Base-by-base conservation (phyloP, 2,797 vertebrate genomes). In the Sebastes hubbsi region DNA sequence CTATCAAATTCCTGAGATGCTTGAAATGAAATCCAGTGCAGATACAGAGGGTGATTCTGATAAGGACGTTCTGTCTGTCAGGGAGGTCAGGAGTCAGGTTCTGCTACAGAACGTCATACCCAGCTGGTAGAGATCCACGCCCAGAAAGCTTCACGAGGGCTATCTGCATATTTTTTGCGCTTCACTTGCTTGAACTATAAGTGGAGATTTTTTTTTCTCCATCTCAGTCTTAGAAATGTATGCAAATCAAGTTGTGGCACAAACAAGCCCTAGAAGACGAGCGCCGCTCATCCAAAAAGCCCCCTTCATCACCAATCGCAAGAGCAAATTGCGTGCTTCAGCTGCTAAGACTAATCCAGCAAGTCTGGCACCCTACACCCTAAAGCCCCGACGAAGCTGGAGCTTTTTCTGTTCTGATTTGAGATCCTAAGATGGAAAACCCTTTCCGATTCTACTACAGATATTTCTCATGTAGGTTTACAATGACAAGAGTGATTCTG, bases 341-440 rank as follows among this genome's bases (percentile, higher is more conserved):
- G 90, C 91, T 89, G 89, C 84, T 93, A 86, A 89, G 80, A 89
- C 88, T 90, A 92, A 94, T 92, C 90, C 91, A 86, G 81, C 83
- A n/a, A 82, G 85, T 85, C 87, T 89, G 90, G 90, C 87, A 81
- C 77, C 84, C 73, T 30, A 72, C 85, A 75, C 75, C 81, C 72
- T 54, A 86, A 90, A 90, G 72, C 78, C 80, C 52, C 74, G 0
- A 72, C 32, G 49, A 66, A 74, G 81, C 77, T 55, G 64, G 18
- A 78, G 84, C 82, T 71, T 82, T 83, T 74, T 69, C 81, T 87
- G 63, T 87, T 86, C 90, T 75, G 80, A 85, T 86, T 82, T 75
- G 52, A 78, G 80, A 90, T 82, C 76, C 71, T 20, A 62, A 76
- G 79, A 84, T 75, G 46, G 59, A 72, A 86, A 87, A 87, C 10